Conservation (phyloP, 2,888 invertebrate species). For the Cybosia mesomella region DNA sequence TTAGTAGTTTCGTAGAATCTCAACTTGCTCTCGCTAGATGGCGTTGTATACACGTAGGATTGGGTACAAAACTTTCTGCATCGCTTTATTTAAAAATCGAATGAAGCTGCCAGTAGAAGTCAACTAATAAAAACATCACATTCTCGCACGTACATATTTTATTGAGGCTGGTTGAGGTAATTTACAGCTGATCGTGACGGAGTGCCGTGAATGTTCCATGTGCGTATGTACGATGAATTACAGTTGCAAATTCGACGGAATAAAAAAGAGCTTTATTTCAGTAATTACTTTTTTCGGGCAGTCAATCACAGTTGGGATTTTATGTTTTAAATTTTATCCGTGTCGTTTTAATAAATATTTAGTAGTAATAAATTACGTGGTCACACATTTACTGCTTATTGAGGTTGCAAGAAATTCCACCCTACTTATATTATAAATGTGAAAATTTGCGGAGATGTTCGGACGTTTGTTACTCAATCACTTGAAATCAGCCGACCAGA, state of each 20-base stretch:
- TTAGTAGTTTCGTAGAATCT: too few relatives aligned
- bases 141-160: constrained; percentile 16
- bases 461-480: too few relatives aligned
- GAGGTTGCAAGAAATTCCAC: background rate
- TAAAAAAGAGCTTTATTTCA: constrained; percentile 39
- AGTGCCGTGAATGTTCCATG: constrained; percentile 33
- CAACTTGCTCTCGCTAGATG: background rate
- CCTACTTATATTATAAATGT: too few relatives aligned
- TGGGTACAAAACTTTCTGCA: too few relatives aligned
- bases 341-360: background rate
- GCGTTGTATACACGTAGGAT: too few relatives aligned
- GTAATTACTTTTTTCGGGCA: constrained; percentile 29
- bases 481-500: too few relatives aligned
- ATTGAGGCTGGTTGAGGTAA: constrained; percentile 31
- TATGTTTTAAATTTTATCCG: constrained; percentile 9
- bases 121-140: constrained; percentile 23
- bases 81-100: background rate
- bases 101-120: background rate
- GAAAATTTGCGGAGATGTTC: too few relatives aligned
- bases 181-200: constrained; percentile 40
- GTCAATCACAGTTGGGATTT: constrained; percentile 27
- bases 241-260: constrained; percentile 35
- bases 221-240: constrained; percentile 37
- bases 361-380: background rate
- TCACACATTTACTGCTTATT: constrained; percentile 6